Evolutionary conservation across 2,797 vertebrate genomes (phyloP).

Genomic region (Psittacula derbiana): DNA sequence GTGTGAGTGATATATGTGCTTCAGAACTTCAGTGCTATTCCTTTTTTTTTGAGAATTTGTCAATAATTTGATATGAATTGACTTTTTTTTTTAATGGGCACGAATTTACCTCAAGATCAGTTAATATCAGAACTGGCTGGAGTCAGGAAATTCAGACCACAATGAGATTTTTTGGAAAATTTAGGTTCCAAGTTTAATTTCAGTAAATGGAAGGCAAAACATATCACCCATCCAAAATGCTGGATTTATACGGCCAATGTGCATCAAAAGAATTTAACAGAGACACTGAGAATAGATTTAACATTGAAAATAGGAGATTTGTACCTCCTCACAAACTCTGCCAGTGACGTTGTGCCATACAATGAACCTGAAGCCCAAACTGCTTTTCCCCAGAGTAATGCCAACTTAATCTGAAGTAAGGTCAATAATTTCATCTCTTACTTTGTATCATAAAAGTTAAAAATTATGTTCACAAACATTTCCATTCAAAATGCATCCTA

Average conservation of each 20-base stretch:
- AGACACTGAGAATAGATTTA: background rate
- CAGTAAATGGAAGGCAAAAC: background rate
- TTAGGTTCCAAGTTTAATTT: background rate
- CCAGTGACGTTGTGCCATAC: background rate
- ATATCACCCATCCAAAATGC: background rate
- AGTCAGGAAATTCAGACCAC: background rate
- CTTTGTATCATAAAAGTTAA: background rate
- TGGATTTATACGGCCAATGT: background rate
- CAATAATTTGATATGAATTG: background rate
- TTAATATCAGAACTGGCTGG: background rate
- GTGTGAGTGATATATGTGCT: background rate
- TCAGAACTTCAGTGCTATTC: background rate
- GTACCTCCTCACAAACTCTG: background rate
- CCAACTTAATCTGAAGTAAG: background rate
- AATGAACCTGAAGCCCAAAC: background rate
- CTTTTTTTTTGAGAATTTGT: background rate
- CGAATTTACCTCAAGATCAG: background rate
- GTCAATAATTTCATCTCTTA: background rate
- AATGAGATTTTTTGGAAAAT: background rate
- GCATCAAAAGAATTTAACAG: background rate
- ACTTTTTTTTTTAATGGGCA: background rate
- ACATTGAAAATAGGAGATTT: background rate
- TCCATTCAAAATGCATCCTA: background rate
- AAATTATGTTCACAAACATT: background rate
- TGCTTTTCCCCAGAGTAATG: background rate